phyloP scores from a whole-genome alignment of 2,797 vertebrate species.

The Lemur catta region DNA sequence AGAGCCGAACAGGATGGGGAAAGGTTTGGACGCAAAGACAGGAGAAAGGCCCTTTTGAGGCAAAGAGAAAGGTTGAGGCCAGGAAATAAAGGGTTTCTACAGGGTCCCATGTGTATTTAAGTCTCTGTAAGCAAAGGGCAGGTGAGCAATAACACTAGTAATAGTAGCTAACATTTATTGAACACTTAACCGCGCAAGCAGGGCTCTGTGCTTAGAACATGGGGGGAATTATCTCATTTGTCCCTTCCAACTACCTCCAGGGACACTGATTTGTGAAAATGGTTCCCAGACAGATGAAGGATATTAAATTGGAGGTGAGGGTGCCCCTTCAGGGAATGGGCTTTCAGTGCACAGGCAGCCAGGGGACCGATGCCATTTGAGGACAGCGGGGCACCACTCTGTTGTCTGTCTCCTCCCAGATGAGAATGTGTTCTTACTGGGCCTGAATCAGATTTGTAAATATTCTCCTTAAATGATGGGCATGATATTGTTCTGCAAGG shows the following conservation, averaged over 20 bases:
- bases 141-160: not conserved
- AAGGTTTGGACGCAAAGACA: not conserved
- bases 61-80: not conserved
- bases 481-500: not conserved
- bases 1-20: not conserved
- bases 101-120: not conserved
- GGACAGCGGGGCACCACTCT: not conserved
- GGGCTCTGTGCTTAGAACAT: not conserved
- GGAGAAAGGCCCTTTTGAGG: not conserved
- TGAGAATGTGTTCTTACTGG: not conserved
- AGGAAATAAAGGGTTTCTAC: not conserved
- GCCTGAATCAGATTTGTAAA: not conserved
- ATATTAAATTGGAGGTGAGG: not conserved
- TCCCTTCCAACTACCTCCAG: not conserved
- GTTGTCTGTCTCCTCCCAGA: not conserved
- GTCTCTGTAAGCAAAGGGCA: not conserved
- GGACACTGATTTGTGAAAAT: constrained; percentile 13
- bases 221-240: not conserved
- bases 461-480: not conserved
- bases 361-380: not conserved
- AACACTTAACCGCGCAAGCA: not conserved
- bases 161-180: not conserved
- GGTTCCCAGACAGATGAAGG: not conserved
- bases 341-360: not conserved
- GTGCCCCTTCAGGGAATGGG: not conserved